Conservation (phyloP, 1,140 invertebrate species). For the Aphidius gifuensis region DNA sequence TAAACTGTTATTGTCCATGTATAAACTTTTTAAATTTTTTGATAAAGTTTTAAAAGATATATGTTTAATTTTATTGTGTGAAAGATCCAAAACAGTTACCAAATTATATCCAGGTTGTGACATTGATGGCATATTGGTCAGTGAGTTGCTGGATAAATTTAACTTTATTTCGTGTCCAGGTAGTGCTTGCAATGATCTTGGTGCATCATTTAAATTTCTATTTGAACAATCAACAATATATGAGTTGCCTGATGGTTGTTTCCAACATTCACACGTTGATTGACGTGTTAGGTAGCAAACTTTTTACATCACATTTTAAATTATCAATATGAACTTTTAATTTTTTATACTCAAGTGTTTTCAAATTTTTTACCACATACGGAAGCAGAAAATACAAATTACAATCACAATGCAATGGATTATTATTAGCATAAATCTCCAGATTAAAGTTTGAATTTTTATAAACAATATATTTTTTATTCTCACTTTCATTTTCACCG, state of each 20-base stretch:
- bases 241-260: slow-evolving; percentile 47
- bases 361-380: slow-evolving; percentile 48
- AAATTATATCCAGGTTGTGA: slow-evolving; percentile 42
- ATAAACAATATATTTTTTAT: no score
- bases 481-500: no score
- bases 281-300: slow-evolving; percentile 29
- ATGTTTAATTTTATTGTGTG: slow-evolving; percentile 56
- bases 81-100: slow-evolving; percentile 54
- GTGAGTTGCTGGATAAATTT: slow-evolving; percentile 54
- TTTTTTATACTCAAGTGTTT: slow-evolving; percentile 37
- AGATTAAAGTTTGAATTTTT: slow-evolving; percentile 13
- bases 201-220: slow-evolving; percentile 41
- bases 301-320: slow-evolving; percentile 45
- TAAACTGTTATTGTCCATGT: slow-evolving; percentile 59
- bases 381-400: slow-evolving; percentile 54
- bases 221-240: slow-evolving; percentile 58
- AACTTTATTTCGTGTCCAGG: slow-evolving; percentile 47
- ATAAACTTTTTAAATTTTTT: slow-evolving; percentile 45
- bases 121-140: slow-evolving; percentile 46
- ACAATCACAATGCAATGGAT: slow-evolving; percentile 70
- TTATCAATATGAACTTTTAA: slow-evolving; percentile 46
- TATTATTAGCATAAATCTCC: slow-evolving; percentile 55
- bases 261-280: slow-evolving; percentile 55
- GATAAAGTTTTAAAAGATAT: slow-evolving; percentile 37
- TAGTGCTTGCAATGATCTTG: slow-evolving; percentile 36